Evolutionary conservation across 2,888 invertebrate species (phyloP).

Genomic region (Hypomecis punctinalis): DNA sequence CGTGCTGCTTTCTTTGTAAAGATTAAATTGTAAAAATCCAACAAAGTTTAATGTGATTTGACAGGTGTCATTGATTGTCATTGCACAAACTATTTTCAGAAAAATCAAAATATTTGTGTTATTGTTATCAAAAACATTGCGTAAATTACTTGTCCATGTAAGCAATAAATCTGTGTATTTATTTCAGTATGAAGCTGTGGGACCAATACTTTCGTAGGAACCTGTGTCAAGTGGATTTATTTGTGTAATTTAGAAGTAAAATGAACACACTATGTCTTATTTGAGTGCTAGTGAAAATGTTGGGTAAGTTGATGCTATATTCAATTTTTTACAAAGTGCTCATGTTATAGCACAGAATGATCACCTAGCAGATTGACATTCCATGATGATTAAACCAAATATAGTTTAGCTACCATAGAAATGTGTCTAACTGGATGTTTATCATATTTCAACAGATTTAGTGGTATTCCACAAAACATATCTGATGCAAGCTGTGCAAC

Average conservation of each 20-base stretch:
- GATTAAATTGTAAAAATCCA: conserved; percentile 33
- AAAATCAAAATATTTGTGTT: conserved; percentile 66
- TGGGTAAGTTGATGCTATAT: conserved; percentile 65
- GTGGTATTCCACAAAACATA: conserved; percentile 82
- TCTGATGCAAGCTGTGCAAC: conserved; percentile 81
- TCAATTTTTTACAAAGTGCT: too few species aligned
- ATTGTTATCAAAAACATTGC: conserved; percentile 51
- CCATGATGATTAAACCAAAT: background rate
- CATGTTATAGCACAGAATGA: background rate
- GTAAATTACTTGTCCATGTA: conserved; percentile 39
- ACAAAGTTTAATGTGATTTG: conserved; percentile 59
- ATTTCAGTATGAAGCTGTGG: conserved; percentile 75
- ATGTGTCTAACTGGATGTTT: background rate
- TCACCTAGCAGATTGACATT: background rate
- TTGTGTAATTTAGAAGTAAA: conserved; percentile 72
- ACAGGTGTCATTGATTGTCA: conserved; percentile 78
- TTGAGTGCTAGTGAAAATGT: conserved; percentile 84
- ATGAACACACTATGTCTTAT: conserved; percentile 83
- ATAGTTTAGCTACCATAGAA: background rate
- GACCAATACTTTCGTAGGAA: conserved; percentile 68
- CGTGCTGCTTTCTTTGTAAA: background rate
- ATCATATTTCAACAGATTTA: conserved; percentile 65
- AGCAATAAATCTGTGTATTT: conserved; percentile 34
- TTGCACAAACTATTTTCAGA: conserved; percentile 54
- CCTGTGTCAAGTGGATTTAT: conserved; percentile 61